Base-by-base conservation (phyloP, 2,113 vertebrate species). In the Anguilla japonica region DNA sequence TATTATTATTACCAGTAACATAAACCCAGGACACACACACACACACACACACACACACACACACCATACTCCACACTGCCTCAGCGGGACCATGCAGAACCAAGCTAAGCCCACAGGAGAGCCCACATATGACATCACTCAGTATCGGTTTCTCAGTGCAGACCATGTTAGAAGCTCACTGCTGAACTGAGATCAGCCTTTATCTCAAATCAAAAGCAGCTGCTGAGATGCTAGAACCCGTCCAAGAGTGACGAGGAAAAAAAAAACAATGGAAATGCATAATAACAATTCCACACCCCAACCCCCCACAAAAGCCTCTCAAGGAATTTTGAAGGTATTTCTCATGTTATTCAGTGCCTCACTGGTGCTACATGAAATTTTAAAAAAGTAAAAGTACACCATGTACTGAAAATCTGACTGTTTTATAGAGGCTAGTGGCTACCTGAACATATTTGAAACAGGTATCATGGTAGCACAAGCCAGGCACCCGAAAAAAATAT, bases 131-230 rank as follows among this genome's bases (percentile, higher is more conserved):
- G 50, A 53, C 50, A 53, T 53, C 50, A 53, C 50, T 13, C 11
- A 53, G 50, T 53, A 53, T 53, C 9, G 26, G 18, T 0, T 67
- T 67, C 5, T 67, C 56, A 16, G 18, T 60, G 13, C 43, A 46
- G 50, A 1, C 5, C 22, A 67, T 20, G 3, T 80, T 9, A 20
- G 22, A 39, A 43, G 16, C 29, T 22, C 75, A 56, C 41, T 0
- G 9, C 43, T 53, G 39, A 46, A 50, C 15, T 85, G 84, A 43
- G 75, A 56, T 40, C 84, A 80, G 75, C 34, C 29, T 79, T 41
- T 26, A 56, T 13, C n/a, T 85, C 75, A 46, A 85, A 56, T 20
- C 16, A 85, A 40, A 79, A 85, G 43, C 84, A 85, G 84, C 84
- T 85, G 67, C 20, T 41, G 60, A 3, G 67, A 84, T 41, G 40